Evolutionary conservation across 2,113 vertebrate genomes (phyloP), one percentile per base, ranked within the genome.

Genomic region (Otis tarda): DNA sequence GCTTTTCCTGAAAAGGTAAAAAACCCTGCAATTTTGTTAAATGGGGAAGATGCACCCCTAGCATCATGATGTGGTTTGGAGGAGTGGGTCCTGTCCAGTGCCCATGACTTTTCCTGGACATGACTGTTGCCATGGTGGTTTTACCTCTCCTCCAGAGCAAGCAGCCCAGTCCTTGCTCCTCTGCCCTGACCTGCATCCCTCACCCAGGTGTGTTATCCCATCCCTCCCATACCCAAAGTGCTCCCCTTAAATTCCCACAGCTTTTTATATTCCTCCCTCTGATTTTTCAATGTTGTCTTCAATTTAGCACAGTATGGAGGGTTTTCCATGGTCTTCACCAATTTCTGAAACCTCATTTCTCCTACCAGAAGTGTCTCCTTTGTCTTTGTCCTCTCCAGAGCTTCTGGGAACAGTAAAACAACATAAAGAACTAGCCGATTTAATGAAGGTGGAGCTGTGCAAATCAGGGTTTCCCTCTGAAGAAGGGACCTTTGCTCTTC

Each of bases 151-250:
- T 71, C 21, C n/a, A 69, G 14, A 17, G 16, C 50, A 75, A 61
- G 50, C 17, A 81, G 61, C n/a, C 50, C 25, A 18, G 0, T 30
- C 43, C 73, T 89, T 49, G 37, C n/a, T 35, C 22, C 33, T 50
- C 27, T 61, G 22, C 31, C 39, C 50, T 70, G 41, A 33, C 31
- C 49, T 59, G 8, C 3, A 1, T 35, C 37, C 16, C 12, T 18
- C 10, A 10, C 27, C 10, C 1, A 1, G 21, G 6, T 47, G 7
- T 2, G 16, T 27, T 24, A 16, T 7, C 21, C 43, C 49, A 35
- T 12, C 30, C 50, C 30, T 37, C 50, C 30, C 55, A 23, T 19
- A 20, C 24, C 55, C 33, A 75, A 59, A 71, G 21, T 7, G 1
- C 7, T 65, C 30, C 33, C 41, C 47, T 23, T 53, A 7, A 30